Percentiles rank a stretch among this genome's conserved stretches.
Conservation (phyloP, 2,888 invertebrate species). For the Lissonota sp. region DNA sequence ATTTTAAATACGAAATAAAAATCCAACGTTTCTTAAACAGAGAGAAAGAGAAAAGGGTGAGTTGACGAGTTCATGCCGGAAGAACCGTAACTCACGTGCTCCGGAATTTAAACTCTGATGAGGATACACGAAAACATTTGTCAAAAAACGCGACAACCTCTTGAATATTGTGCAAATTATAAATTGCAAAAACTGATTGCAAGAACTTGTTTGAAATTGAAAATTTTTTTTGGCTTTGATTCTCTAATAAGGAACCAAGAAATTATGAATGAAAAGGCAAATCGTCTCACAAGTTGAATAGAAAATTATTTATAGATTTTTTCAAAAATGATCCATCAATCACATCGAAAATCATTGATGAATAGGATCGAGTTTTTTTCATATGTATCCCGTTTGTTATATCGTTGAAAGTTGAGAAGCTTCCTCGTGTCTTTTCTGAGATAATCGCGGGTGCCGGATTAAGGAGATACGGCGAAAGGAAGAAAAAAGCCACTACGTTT, state of each 20-base stretch:
- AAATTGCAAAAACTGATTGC: too few relatives aligned
- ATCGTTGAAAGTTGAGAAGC: neutral
- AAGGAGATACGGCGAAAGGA: neutral
- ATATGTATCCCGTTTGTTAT: constrained; percentile 7
- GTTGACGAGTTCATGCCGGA: constrained; percentile 32
- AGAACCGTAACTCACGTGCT: constrained; percentile 4
- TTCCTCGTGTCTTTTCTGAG: constrained; percentile 43
- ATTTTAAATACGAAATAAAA: constrained; percentile 39
- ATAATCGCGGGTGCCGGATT: constrained; percentile 5
- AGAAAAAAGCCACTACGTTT: constrained; percentile 14
- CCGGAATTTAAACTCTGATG: neutral
- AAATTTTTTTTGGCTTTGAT: too few relatives aligned
- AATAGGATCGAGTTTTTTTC: neutral
- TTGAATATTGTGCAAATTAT: too few relatives aligned
- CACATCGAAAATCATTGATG: neutral
- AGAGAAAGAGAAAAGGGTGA: neutral
- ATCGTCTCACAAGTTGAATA: too few relatives aligned
- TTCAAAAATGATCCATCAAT: neutral
- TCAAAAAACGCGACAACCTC: too few relatives aligned
- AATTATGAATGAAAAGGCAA: neutral
- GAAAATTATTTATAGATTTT: neutral
- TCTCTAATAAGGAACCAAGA: too few relatives aligned
- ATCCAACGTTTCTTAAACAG: too few relatives aligned
- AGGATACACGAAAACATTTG: neutral
- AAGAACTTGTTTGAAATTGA: too few relatives aligned